These are phyloP conservation scores for Astyanax mexicanus DNA, from an alignment of 2,797 vertebrate species.

Conservation along the genomic window DNA sequence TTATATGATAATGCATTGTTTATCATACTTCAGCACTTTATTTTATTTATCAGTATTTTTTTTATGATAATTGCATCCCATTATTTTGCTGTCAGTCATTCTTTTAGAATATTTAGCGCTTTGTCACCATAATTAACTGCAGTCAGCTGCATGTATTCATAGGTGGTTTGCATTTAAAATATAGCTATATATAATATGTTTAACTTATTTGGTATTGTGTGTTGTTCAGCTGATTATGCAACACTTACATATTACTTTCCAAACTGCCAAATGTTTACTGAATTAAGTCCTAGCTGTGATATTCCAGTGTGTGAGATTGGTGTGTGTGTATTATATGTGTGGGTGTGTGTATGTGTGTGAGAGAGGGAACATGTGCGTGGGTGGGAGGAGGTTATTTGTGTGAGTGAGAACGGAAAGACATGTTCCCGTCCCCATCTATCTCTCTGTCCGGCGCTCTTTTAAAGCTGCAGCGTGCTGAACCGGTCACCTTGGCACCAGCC, in stretches of 20 bases:
- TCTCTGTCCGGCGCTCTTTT: constrained; percentile 31
- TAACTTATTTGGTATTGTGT: too few relatives aligned
- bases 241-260: not conserved
- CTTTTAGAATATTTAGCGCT: too few relatives aligned
- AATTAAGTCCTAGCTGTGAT: not conserved
- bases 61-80: too few relatives aligned
- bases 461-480: constrained; percentile 31
- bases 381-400: constrained; percentile 35
- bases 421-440: constrained; percentile 43
- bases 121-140: too few relatives aligned
- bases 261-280: not conserved
- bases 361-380: not conserved
- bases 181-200: too few relatives aligned
- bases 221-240: not conserved
- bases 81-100: too few relatives aligned
- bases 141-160: too few relatives aligned
- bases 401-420: constrained; percentile 18
- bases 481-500: constrained; percentile 52
- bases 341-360: constrained; percentile 8
- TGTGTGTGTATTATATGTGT: not conserved
- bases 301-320: not conserved
- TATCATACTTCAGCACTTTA: too few relatives aligned
- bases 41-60: too few relatives aligned
- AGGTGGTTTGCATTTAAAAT: too few relatives aligned
- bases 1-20: too few relatives aligned